A percentile compares a stretch with the other conserved stretches of the same genome.
Conservation (phyloP, 1,140 invertebrate genomes). For the Trichoplusia ni region DNA sequence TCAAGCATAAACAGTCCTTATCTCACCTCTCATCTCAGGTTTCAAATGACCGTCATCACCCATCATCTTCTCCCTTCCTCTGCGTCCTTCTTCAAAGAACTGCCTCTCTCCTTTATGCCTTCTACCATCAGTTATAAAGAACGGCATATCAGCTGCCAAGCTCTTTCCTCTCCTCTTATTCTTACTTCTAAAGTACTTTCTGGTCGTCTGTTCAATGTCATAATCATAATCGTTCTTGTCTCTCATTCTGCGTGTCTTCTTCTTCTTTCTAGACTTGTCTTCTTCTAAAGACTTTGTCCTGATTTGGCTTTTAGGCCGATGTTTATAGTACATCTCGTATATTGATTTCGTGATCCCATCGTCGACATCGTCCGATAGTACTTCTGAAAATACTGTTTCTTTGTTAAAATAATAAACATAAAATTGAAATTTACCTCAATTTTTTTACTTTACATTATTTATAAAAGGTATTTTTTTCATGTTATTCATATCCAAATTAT, state of each 20-base stretch:
- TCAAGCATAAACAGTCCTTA: neutral
- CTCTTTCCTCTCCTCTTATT: conserved; percentile 27
- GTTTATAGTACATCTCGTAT: conserved; percentile 71
- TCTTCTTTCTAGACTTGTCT: conserved; percentile 32
- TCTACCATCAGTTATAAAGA: conserved; percentile 37
- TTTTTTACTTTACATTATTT: too few relatives aligned
- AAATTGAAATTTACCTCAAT: too few relatives aligned
- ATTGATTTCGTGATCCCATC: conserved; percentile 69
- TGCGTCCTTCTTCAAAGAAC: neutral
- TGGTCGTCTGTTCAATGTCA: conserved; percentile 15
- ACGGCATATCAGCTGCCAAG: conserved; percentile 32
- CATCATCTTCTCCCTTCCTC: neutral
- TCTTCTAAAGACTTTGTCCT: conserved; percentile 36
- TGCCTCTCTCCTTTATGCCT: conserved; percentile 17
- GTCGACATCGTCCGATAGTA: conserved; percentile 41
- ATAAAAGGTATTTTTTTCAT: too few relatives aligned
- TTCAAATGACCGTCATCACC: neutral
- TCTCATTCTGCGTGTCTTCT: conserved; percentile 31
- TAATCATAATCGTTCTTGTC: conserved; percentile 33
- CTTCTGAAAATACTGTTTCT: too few relatives aligned
- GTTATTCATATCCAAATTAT: too few relatives aligned
- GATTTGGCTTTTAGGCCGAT: conserved; percentile 17
- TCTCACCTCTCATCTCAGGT: too few relatives aligned
- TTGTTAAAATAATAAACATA: too few relatives aligned
- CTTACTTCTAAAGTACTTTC: conserved; percentile 29